Conservation (phyloP, 2,888 invertebrate species). For the Aporophyla nigra region DNA sequence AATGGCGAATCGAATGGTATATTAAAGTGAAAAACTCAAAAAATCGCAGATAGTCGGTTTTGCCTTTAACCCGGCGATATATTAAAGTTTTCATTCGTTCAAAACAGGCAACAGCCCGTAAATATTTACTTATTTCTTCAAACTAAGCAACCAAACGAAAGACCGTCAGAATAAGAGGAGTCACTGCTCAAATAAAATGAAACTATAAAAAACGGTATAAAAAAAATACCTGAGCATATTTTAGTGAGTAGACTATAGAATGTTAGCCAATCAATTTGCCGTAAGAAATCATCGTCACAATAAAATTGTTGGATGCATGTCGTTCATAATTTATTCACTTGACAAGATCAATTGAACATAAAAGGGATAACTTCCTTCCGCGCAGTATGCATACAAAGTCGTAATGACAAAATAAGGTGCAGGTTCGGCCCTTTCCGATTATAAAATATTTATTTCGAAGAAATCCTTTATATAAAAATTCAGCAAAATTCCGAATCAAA, state of each 20-base stretch:
- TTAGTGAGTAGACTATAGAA: not conserved
- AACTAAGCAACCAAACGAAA: not conserved
- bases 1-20: too few species aligned
- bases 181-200: not conserved
- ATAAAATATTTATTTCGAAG: slow-evolving; percentile 27
- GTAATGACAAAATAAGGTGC: slow-evolving; percentile 39
- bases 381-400: slow-evolving; percentile 22
- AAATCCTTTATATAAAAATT: not conserved
- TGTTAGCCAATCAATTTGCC: not conserved
- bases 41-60: too few species aligned
- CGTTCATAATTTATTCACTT: slow-evolving; percentile 21
- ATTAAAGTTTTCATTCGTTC: not conserved
- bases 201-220: not conserved
- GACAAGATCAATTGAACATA: slow-evolving; percentile 20
- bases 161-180: not conserved
- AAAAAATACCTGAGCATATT: not conserved
- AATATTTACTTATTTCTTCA: not conserved
- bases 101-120: not conserved
- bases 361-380: slow-evolving; percentile 55
- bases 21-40: too few species aligned
- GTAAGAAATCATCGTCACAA: not conserved
- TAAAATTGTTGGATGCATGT: not conserved
- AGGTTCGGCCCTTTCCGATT: slow-evolving; percentile 43
- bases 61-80: too few species aligned
- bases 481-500: slow-evolving; percentile 16